Evolutionary conservation across 2,113 vertebrate species (phyloP).

Genomic region (Mastomys coucha): DNA sequence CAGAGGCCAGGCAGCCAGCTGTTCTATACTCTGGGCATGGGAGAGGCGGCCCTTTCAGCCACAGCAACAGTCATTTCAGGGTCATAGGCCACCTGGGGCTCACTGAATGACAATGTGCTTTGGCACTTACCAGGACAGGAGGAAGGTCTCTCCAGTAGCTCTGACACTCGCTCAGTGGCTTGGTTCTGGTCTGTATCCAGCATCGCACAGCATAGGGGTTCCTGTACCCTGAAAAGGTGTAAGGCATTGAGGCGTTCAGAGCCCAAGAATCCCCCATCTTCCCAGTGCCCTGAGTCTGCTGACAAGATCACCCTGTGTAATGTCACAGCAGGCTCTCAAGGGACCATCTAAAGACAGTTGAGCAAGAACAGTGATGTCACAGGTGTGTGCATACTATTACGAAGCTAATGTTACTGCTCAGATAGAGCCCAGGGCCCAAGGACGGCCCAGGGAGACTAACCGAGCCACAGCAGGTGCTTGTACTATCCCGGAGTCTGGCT

Average conservation of each 20-base stretch:
- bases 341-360: neutral
- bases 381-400: too few species aligned
- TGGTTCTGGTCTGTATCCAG: neutral
- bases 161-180: neutral
- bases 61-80: rapidly evolving
- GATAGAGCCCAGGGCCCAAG: neutral
- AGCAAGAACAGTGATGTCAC: neutral
- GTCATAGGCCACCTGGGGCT: too few species aligned
- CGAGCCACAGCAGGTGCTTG: rapidly evolving
- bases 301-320: rapidly evolving
- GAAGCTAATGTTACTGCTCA: neutral
- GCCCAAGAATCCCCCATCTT: too few species aligned
- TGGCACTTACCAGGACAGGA: neutral
- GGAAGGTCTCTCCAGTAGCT: neutral
- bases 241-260: neutral
- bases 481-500: rapidly evolving
- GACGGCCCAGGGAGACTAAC: constrained; percentile 44
- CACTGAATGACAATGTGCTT: rapidly evolving
- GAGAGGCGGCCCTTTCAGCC: rapidly evolving
- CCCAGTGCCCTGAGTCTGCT: neutral
- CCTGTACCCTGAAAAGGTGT: neutral
- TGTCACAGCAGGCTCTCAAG: neutral
- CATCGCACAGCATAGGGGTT: rapidly evolving
- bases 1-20: neutral
- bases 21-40: neutral